Evolutionary conservation across 2,113 vertebrate genomes (phyloP).

Genomic region (Brachypodius melanocephalos): DNA sequence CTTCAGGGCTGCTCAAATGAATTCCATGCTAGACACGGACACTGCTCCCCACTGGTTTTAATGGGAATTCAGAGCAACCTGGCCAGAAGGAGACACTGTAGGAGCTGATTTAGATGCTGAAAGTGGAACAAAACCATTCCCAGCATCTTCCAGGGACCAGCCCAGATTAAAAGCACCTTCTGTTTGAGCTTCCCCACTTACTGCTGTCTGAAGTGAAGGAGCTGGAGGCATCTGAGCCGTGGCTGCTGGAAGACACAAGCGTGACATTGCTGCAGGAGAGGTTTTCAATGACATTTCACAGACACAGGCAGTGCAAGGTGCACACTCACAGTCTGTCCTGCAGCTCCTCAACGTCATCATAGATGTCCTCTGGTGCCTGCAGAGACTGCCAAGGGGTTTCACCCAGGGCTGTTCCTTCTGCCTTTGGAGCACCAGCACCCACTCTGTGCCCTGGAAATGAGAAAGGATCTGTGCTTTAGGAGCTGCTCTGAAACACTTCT

Average conservation of each 20-base stretch:
- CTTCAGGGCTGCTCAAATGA: not conserved
- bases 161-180: constrained; percentile 2
- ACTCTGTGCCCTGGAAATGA: constrained; percentile 71
- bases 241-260: constrained; percentile 39
- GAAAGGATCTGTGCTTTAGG: not conserved
- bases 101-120: not conserved
- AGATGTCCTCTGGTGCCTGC: constrained; percentile 42
- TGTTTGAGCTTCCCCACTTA: constrained; percentile 14
- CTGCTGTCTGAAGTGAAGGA: constrained; percentile 37
- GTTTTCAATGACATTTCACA: not conserved
- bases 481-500: not conserved
- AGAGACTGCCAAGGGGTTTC: constrained; percentile 15
- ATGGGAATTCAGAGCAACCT: not conserved
- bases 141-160: not conserved
- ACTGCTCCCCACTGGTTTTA: not conserved
- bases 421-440: constrained; percentile 56
- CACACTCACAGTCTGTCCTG: constrained; percentile 50
- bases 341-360: constrained; percentile 54
- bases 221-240: not conserved
- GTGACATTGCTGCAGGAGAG: not conserved
- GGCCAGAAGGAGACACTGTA: not conserved
- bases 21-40: not conserved
- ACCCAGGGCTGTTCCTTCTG: constrained; percentile 66
- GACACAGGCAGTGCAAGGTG: not conserved
- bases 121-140: not conserved